A percentile compares a stretch with the other conserved stretches of the same genome.
phyloP scores from a whole-genome alignment of 1,140 invertebrate species.

The Drosophila teissieri region DNA sequence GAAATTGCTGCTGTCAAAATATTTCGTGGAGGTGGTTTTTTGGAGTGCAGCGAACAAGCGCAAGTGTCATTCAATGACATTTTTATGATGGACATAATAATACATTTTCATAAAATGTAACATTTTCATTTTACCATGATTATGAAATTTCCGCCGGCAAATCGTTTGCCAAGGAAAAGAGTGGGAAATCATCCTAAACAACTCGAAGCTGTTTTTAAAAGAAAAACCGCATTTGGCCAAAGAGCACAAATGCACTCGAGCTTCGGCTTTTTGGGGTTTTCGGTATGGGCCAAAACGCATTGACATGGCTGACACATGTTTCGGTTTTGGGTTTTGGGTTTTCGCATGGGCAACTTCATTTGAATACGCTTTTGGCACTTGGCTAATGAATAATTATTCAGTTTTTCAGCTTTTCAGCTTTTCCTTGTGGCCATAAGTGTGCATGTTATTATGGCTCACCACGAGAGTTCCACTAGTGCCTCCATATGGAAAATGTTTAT shows the following conservation, averaged over 20 bases:
- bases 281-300: conserved; percentile 46
- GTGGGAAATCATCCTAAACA: conserved; percentile 13
- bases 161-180: conserved; percentile 6
- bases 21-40: conserved; percentile 42
- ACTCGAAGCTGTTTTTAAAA: background rate
- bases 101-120: conserved; percentile 75
- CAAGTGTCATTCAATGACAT: conserved; percentile 78
- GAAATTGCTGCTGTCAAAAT: conserved; percentile 69
- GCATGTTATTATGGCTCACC: conserved; percentile 22
- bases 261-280: background rate
- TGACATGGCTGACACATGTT: conserved; percentile 80
- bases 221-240: conserved; percentile 36
- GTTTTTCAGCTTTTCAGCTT: conserved; percentile 44
- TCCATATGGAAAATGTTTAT: conserved; percentile 19
- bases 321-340: conserved; percentile 50
- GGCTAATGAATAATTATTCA: conserved; percentile 66
- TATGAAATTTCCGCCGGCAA: conserved; percentile 78
- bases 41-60: conserved; percentile 12
- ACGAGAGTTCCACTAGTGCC: conserved; percentile 9
- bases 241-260: conserved; percentile 26
- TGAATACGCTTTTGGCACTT: conserved; percentile 79
- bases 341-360: conserved; percentile 68
- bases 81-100: conserved; percentile 78
- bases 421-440: conserved; percentile 39
- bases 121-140: conserved; percentile 73